Evolutionary conservation across 2,113 vertebrate species (phyloP).

Genomic region (Catagonus wagneri): DNA sequence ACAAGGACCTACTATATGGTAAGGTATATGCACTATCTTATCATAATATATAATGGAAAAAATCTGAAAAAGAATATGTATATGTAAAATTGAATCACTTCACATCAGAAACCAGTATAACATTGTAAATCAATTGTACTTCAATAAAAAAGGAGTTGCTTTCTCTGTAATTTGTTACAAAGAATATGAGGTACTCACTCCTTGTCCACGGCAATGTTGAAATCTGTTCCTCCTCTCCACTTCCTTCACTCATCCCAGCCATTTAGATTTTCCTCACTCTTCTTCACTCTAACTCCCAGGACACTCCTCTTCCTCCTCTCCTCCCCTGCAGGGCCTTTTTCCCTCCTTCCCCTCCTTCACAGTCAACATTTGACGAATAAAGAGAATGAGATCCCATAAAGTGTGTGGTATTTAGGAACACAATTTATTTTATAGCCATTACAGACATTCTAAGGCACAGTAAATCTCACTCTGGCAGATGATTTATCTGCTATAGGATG

Average conservation of each 20-base stretch:
- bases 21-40: too few species aligned
- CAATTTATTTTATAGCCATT: conserved; percentile 22
- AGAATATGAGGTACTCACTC: neutral
- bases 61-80: too few species aligned
- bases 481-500: neutral
- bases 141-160: neutral
- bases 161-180: neutral
- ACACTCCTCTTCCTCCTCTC: neutral
- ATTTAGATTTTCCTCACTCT: neutral
- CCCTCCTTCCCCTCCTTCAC: neutral
- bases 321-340: accelerated
- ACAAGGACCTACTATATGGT: too few species aligned
- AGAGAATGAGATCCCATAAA: neutral
- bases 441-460: neutral
- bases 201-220: neutral
- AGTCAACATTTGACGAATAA: neutral
- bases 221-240: neutral
- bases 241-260: neutral
- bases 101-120: too few species aligned
- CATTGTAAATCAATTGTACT: too few species aligned
- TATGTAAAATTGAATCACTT: too few species aligned
- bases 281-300: neutral
- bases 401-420: conserved; percentile 9
- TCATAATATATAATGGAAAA: too few species aligned
- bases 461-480: neutral